Evolutionary conservation across 92 coral and sea anemone species (phyloP), one percentile per base, ranked within the genome.

Genomic region (Epizoanthus rinbou): DNA sequence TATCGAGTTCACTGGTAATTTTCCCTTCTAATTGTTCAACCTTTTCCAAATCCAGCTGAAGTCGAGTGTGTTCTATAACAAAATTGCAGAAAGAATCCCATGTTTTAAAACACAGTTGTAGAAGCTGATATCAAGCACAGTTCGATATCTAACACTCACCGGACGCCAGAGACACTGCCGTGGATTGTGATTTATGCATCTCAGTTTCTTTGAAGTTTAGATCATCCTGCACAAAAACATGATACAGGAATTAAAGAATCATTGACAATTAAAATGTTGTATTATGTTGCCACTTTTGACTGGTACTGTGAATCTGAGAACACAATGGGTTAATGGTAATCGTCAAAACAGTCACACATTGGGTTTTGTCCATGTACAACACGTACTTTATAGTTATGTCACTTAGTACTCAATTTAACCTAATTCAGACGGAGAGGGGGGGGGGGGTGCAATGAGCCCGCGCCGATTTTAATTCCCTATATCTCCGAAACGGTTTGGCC

Each of bases 151-250:
- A 47, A 47, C 53, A 1, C 76, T 80, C 84, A 97, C 99, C 99
- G 87, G 98, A 81, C 24, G 92, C 93, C 10, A 97, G 89, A 57
- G 97, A 91, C 50, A 85, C 90, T 17, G 98, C 98, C 5, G 99
- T 97, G 18, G 98, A 91, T 64, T 96, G 99, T 21, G 99, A 97
- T 80, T 91, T 97, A 65, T 97, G 99, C 99, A 97, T 97, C 84
- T 97, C 98, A 54, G 92, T 94, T 81, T 97, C 99, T 82, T 97
- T 97, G 86, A 97, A 97, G 57, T 83, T 88, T 78, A 97, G 86
- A 37, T 97, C 99, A 71, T 94, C 99, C 99, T 97, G 19, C 23
- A 79, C 80, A 31, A n/a, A 39, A 83, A 11, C 7, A 81, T 1
- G 14, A 14, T 39, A 45, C 37, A 25, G 35, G 19, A 3, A 16